These are phyloP conservation scores for Hydropotes inermis DNA, from an alignment of 2,113 vertebrate genomes.

Conservation along the genomic window DNA sequence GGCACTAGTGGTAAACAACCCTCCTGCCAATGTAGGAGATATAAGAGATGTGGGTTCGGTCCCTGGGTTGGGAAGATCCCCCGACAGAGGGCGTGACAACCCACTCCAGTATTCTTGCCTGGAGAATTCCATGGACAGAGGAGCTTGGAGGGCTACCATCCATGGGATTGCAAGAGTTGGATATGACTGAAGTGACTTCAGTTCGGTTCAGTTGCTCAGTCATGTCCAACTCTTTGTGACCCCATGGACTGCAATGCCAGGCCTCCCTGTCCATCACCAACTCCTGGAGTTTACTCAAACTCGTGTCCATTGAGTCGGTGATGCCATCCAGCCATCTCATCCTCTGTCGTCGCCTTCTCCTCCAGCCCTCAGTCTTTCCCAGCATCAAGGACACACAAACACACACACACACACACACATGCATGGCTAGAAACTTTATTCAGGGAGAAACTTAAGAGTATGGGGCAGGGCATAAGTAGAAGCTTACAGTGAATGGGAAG, in stretches of 20 bases:
- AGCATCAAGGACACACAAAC: background rate
- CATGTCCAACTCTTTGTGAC: no score
- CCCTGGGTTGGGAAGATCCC: background rate
- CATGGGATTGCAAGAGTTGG: background rate
- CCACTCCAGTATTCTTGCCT: background rate
- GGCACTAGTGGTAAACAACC: background rate
- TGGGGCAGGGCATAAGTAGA: background rate
- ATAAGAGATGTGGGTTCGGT: background rate
- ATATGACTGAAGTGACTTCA: background rate
- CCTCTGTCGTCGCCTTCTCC: no score
- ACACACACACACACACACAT: background rate
- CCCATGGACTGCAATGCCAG: no score
- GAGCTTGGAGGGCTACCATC: background rate
- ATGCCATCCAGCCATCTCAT: no score
- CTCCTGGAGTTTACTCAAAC: no score
- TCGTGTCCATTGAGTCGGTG: no score
- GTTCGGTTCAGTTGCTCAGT: no score
- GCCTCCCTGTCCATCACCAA: no score
- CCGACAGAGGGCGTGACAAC: background rate
- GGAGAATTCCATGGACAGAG: background rate
- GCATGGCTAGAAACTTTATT: background rate
- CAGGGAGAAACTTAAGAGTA: background rate
- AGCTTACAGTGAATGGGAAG: background rate
- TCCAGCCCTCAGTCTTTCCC: no score
- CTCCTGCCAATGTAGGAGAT: background rate